A percentile compares a stretch with the other conserved stretches of the same genome.
These are phyloP conservation scores for Folsomia manolachei DNA, from an alignment of 2,888 invertebrate genomes.

Conservation along the genomic window DNA sequence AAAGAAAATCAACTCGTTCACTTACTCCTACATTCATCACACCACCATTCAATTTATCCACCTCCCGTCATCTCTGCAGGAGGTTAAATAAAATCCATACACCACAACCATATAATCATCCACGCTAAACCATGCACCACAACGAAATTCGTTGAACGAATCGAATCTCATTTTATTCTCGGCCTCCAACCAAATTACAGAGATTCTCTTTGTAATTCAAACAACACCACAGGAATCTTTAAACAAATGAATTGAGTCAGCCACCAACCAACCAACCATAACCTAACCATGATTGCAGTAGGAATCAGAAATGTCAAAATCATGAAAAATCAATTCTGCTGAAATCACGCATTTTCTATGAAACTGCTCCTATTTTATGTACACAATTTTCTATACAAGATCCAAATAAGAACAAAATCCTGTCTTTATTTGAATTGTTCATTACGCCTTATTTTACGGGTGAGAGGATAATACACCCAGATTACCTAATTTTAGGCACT, in stretches of 20 bases:
- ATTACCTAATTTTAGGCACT: background rate
- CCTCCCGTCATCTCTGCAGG: constrained; percentile 1
- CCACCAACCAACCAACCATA: too few relatives aligned
- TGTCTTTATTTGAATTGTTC: background rate
- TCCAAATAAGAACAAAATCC: background rate
- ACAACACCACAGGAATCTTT: background rate
- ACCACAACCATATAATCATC: background rate
- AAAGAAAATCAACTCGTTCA: background rate
- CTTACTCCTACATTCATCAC: too few relatives aligned
- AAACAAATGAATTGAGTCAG: background rate
- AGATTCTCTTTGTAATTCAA: too few relatives aligned
- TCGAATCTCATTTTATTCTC: background rate
- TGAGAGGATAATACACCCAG: background rate
- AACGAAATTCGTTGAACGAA: background rate
- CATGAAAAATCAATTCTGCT: background rate
- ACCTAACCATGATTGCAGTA: too few relatives aligned
- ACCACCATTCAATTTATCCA: background rate
- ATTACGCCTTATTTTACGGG: background rate
- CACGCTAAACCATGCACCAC: background rate
- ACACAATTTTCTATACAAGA: background rate
- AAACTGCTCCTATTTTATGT: background rate
- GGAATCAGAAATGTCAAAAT: background rate
- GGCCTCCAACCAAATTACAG: background rate
- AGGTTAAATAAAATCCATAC: constrained; percentile 2
- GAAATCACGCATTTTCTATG: background rate